Evolutionary conservation across 1,140 invertebrate genomes (phyloP), one percentile per base, ranked within the genome.

Genomic region (Bombus waltoni): DNA sequence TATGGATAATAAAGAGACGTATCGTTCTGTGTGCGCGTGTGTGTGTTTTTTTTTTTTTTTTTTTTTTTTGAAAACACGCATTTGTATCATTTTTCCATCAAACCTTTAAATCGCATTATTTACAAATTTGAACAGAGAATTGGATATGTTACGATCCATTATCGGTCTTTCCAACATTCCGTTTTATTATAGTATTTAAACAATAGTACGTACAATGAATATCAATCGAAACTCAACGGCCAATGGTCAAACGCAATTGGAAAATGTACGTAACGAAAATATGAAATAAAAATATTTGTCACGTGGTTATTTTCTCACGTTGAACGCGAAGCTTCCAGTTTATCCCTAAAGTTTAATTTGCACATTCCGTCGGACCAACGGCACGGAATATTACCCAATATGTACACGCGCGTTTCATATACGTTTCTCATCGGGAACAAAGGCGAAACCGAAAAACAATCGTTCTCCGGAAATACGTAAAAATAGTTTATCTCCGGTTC

Each of bases 281-380:
- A 53, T 53, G 47, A 22, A 53, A 44, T 18, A 44, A n/a, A 44
- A 44, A 22, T 15, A 44, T 32, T 47, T 8, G n/a, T 9, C 59
- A 5, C 13, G 28, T 62, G 47, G 25, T 59, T 13, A n/a, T 10
- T 76, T 76, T n/a, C 25, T 25, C 53, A 38, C 11, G 47, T 59
- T 40, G 8, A 6, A 66, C 35, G 15, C 8, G 1, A 35, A 57
- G 22, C 10, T 57, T 76, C 40, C 25, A 59, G 10, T 76, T 76
- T 40, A 22, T 28, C 18, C 25, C 35, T 15, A 40, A 77, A 65
- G 11, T 78, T 65, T 78, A 78, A 78, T 78, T 65, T 42, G 25
- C 75, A n/a, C 62, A 62, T 66, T 32, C 22, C 9, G 25, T 59
- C 15, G 75, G n/a, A 22, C 53, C 28, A 13, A 3, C 32, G 40